phyloP scores from a whole-genome alignment of 2,113 vertebrate species.

The Clarias macrocephalus region DNA sequence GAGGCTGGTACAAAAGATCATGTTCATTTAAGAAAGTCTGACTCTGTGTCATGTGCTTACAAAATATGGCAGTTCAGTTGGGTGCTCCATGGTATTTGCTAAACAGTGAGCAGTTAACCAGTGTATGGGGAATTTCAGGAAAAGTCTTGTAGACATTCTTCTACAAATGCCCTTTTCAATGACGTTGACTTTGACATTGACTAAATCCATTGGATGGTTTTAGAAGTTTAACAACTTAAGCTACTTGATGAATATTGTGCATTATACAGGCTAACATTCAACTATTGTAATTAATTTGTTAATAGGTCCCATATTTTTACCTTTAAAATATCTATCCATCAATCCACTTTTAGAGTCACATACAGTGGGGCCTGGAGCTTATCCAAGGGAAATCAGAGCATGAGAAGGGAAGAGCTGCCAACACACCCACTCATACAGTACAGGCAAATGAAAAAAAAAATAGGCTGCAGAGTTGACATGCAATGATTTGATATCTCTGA shows the following conservation, averaged over 20 bases:
- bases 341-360: too few relatives aligned
- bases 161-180: neutral
- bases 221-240: neutral
- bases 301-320: too few relatives aligned
- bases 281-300: neutral
- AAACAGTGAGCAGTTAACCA: neutral
- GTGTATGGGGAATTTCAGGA: neutral
- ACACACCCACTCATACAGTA: too few relatives aligned
- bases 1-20: neutral
- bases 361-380: too few relatives aligned
- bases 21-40: neutral
- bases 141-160: neutral
- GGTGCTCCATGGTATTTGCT: neutral
- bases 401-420: too few relatives aligned
- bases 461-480: too few relatives aligned
- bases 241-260: neutral
- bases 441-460: too few relatives aligned
- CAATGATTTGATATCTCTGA: too few relatives aligned
- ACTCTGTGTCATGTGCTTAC: conserved; percentile 4
- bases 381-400: too few relatives aligned
- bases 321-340: too few relatives aligned
- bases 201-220: neutral
- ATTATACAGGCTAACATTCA: neutral
- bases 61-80: neutral
- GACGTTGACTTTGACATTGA: neutral